Evolutionary conservation across 2,888 invertebrate genomes (phyloP).

Genomic region (Catonia carolina): DNA sequence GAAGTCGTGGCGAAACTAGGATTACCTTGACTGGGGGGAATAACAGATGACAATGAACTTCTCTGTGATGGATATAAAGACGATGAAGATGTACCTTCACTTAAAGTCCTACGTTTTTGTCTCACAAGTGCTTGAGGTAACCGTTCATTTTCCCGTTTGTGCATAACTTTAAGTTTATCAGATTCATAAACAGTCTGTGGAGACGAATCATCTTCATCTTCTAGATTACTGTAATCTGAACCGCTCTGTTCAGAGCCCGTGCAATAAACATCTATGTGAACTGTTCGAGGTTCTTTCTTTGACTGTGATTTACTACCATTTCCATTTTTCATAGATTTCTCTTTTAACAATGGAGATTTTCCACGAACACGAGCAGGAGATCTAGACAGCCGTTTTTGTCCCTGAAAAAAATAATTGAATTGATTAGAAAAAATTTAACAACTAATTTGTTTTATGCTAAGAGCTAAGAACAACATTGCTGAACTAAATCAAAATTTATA

Average conservation of each 20-base stretch:
- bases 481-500: too few species aligned
- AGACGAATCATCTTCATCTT: conserved; percentile 48
- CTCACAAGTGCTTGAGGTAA: conserved; percentile 29
- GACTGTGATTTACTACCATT: conserved; percentile 18
- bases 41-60: conserved; percentile 30
- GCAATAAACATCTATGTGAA: conserved; percentile 69
- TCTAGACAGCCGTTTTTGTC: conserved; percentile 15
- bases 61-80: conserved; percentile 56
- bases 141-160: conserved; percentile 42
- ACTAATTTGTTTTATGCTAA: too few species aligned
- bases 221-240: conserved; percentile 41
- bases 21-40: conserved; percentile 15
- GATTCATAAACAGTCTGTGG: conserved; percentile 60
- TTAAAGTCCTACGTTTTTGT: conserved; percentile 30
- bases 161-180: conserved; percentile 53
- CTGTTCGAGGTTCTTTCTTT: conserved; percentile 54
- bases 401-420: conserved; percentile 13
- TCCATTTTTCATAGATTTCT: conserved; percentile 14
- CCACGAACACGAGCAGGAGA: conserved; percentile 23
- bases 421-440: too few species aligned
- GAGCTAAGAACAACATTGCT: too few species aligned
- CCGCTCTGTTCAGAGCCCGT: conserved; percentile 53
- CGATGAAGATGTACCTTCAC: conserved; percentile 35
- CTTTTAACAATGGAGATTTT: conserved; percentile 19
- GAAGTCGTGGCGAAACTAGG: conserved; percentile 6